phyloP scores from a whole-genome alignment of 2,113 vertebrate species.

The Ascaphus truei region DNA sequence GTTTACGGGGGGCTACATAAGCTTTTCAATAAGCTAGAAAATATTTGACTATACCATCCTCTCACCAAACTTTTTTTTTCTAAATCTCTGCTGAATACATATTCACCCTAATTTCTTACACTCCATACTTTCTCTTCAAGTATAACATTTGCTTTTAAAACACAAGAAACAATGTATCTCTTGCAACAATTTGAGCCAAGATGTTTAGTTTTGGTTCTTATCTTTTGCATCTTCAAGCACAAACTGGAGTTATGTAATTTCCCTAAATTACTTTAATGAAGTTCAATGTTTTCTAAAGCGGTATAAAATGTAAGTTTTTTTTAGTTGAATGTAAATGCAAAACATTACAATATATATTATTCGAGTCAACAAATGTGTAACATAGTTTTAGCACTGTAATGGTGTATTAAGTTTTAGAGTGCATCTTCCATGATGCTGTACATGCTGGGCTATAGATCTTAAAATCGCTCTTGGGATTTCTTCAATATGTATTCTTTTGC shows the following conservation, averaged over 20 bases:
- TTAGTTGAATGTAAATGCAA: conserved; percentile 6
- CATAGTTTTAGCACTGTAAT: conserved; percentile 34
- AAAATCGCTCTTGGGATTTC: conserved; percentile 40
- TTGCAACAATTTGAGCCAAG: too few relatives aligned
- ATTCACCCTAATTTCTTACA: too few relatives aligned
- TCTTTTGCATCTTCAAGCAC: not conserved
- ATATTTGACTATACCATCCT: too few relatives aligned
- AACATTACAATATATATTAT: not conserved
- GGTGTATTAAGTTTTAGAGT: conserved; percentile 39
- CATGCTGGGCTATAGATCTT: conserved; percentile 9
- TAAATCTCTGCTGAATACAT: too few relatives aligned
- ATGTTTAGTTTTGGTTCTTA: too few relatives aligned
- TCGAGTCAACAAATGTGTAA: not conserved
- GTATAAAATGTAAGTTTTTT: conserved; percentile 1
- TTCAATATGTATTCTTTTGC: conserved; percentile 42
- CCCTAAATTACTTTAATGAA: not conserved
- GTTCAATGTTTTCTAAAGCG: not conserved
- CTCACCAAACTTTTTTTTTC: too few relatives aligned
- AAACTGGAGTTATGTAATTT: not conserved
- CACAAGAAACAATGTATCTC: too few relatives aligned
- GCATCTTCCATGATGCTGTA: conserved; percentile 38
- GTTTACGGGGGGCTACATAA: too few relatives aligned
- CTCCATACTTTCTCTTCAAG: too few relatives aligned
- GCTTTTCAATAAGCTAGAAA: too few relatives aligned
- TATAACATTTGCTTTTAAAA: too few relatives aligned